Conservation (phyloP, 2,113 vertebrate genomes). For the Otus sunia region DNA sequence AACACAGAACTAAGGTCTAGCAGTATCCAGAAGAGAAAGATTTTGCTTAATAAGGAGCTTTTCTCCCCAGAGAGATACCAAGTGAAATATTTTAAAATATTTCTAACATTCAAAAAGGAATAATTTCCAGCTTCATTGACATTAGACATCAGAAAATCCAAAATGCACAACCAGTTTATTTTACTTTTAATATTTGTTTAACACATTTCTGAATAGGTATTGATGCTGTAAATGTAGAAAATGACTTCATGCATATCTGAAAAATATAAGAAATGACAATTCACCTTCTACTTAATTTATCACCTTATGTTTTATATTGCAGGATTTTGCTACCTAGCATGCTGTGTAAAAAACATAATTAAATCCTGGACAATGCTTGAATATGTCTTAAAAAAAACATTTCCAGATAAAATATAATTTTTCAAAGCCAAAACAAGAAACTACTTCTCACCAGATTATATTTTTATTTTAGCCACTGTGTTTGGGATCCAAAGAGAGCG, state of each 20-base stretch:
- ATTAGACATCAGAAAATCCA: neutral
- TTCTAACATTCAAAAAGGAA: neutral
- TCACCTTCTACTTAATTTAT: neutral
- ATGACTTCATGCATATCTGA: neutral
- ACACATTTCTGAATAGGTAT: neutral
- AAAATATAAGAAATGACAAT: neutral
- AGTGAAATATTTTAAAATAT: neutral
- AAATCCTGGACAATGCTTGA: neutral
- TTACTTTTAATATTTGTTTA: neutral
- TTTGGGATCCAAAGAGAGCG: neutral
- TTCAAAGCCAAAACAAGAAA: neutral
- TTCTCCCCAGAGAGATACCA: neutral
- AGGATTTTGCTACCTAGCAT: neutral
- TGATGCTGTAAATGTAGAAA: neutral
- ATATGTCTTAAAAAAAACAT: neutral
- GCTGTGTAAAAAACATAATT: neutral
- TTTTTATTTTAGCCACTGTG: neutral
- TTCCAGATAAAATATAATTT: neutral
- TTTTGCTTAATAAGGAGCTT: neutral
- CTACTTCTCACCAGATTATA: neutral
- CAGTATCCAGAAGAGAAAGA: neutral
- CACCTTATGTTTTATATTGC: neutral
- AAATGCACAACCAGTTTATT: neutral
- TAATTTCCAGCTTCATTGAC: neutral
- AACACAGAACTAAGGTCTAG: neutral